Evolutionary conservation across 1,140 invertebrate genomes (phyloP), one percentile per base, ranked within the genome.

Genomic region (Bombus confusus): DNA sequence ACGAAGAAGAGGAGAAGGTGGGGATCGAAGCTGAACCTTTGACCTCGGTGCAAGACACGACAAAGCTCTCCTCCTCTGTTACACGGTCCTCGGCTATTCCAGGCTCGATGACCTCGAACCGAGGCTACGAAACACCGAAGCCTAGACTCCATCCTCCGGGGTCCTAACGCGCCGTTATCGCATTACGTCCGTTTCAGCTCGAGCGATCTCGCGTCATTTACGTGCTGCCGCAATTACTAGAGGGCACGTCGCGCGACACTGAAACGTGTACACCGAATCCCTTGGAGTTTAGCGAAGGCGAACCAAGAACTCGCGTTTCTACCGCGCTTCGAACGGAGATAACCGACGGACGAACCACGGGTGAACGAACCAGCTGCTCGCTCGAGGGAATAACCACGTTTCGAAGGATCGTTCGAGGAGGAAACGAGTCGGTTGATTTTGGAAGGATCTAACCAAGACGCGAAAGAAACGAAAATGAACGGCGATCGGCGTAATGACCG

Each of bases 31-130:
- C 6, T 83, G 88, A 89, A 90, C 91, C 86, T 89, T 86, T 89
- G 92, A 92, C 91, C 92, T 86, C 83, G 80, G 82, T 72, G 82
- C 85, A 83, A 87, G 90, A 91, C 90, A 91, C 91, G 92, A 91
- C 87, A 88, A 87, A 82, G 87, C 85, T 75, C 43, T 76, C 86
- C 83, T 84, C 90, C 79, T 77, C 89, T 62, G 80, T 87, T 64
- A 76, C 82, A 82, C 72, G 79, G 74, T 80, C 72, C 74, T 47
- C 81, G 52, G 43, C 69, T 84, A 64, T 80, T 73, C 83, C 66
- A 89, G 81, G 71, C 88, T 80, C 62, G 77, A 62, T 89, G 88
- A 89, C 87, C 88, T 89, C 88, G 87, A 89, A 86, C 79, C 75
- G 25, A 41, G 77, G 64, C 62, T 59, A 57, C 68, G 71, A 81